Evolutionary conservation across 35 echinoderm and acorn worm genomes (phyloP).

Genomic region (Holothuria glaberrima): DNA sequence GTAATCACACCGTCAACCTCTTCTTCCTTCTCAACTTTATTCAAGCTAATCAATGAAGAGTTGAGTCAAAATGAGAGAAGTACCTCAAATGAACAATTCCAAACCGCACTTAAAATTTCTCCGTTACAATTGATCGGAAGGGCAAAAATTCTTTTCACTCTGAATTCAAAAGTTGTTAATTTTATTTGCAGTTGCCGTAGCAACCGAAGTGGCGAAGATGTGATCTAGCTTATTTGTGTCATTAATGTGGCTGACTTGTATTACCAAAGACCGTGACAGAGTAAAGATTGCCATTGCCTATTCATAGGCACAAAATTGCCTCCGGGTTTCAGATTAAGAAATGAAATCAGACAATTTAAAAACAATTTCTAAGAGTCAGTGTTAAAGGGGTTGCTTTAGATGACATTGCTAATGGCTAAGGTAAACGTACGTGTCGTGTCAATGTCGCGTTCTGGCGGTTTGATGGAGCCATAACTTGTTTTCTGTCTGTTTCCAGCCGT

Average conservation of each 20-base stretch:
- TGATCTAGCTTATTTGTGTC: constrained; percentile 42
- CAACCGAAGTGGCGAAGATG: constrained; percentile 21
- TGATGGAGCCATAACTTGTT: too few relatives aligned
- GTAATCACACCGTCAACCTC: too few relatives aligned
- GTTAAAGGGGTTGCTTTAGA: background rate
- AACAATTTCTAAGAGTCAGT: background rate
- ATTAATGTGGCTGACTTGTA: constrained; percentile 22
- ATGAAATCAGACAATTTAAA: constrained; percentile 56
- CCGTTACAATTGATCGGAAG: constrained; percentile 21
- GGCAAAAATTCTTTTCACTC: constrained; percentile 21
- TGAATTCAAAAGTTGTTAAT: constrained; percentile 29
- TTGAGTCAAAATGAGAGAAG: too few relatives aligned
- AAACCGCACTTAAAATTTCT: constrained; percentile 19
- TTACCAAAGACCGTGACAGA: constrained; percentile 48
- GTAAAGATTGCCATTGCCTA: constrained; percentile 10
- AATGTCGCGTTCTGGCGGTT: too few relatives aligned
- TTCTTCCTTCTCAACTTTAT: too few relatives aligned
- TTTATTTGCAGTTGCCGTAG: constrained; percentile 45
- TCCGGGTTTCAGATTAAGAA: constrained; percentile 19
- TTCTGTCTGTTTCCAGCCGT: too few relatives aligned
- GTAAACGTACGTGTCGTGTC: too few relatives aligned
- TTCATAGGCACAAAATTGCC: constrained; percentile 45
- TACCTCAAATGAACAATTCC: background rate
- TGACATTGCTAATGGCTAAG: too few relatives aligned
- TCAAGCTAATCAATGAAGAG: too few relatives aligned